phyloP scores from a whole-genome alignment of 2,888 invertebrate species.

The Chalcosyrphus nemorum region DNA sequence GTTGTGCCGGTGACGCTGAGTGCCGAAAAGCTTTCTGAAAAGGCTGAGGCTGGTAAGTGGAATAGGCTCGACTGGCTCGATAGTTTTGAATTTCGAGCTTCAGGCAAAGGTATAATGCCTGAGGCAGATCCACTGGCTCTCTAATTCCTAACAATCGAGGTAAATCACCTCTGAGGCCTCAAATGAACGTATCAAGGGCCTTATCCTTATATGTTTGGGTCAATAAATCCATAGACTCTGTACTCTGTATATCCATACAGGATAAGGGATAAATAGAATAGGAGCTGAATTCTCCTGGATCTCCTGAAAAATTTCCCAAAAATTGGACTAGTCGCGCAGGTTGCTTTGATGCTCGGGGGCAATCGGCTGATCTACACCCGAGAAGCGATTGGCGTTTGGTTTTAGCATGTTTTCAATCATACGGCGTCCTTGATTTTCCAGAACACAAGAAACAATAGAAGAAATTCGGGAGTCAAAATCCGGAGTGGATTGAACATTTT shows the following conservation, averaged over 20 bases:
- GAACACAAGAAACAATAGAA: not conserved
- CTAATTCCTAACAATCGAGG: too few species aligned
- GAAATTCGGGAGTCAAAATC: not conserved
- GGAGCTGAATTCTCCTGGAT: not conserved
- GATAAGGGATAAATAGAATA: too few species aligned
- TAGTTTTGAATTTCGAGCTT: too few species aligned
- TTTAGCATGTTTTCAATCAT: not conserved
- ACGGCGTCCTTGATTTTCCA: not conserved
- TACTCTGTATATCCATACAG: not conserved
- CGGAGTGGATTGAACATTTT: not conserved
- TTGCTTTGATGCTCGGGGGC: not conserved
- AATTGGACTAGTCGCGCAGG: not conserved
- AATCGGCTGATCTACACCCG: not conserved
- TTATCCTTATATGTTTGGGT: too few species aligned
- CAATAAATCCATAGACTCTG: not conserved
- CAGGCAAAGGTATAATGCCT: too few species aligned
- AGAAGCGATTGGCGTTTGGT: not conserved
- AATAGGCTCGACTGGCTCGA: too few species aligned
- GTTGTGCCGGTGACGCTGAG: too few species aligned
- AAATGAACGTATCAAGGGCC: too few species aligned
- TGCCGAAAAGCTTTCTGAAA: too few species aligned
- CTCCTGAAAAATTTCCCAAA: not conserved
- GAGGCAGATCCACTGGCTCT: too few species aligned
- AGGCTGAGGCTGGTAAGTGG: too few species aligned
- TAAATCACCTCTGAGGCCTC: too few species aligned